Percentiles rank a stretch among this genome's conserved stretches.
Conservation (phyloP, 1,140 invertebrate genomes). For the Cryptotermes secundus region DNA sequence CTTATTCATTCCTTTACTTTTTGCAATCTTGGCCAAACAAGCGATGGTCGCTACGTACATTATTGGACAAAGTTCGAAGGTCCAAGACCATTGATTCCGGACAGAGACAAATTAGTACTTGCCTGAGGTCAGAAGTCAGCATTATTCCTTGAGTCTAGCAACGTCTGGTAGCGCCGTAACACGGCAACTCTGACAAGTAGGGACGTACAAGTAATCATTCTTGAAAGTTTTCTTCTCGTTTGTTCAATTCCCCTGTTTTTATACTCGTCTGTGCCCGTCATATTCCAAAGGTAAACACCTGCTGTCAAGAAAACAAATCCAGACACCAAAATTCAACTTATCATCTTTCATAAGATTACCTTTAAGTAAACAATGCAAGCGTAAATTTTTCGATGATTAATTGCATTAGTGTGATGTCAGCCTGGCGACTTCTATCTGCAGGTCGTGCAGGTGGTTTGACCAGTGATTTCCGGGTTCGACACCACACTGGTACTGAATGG, state of each 20-base stretch:
- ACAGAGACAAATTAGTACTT: conserved; percentile 9
- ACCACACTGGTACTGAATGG: no score
- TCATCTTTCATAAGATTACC: not conserved
- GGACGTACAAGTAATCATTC: not conserved
- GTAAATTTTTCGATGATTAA: not conserved
- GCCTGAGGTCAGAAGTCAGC: not conserved
- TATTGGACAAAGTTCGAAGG: conserved; percentile 3
- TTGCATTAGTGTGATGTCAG: not conserved
- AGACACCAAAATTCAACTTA: not conserved
- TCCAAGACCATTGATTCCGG: not conserved
- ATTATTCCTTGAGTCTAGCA: not conserved
- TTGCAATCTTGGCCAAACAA: not conserved
- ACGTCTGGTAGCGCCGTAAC: not conserved
- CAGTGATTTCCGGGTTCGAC: no score
- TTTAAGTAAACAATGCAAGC: not conserved
- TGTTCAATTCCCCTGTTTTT: not conserved
- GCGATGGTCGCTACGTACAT: not conserved
- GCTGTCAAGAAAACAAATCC: not conserved
- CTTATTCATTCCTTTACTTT: not conserved
- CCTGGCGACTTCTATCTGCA: not conserved
- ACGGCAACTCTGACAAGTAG: not conserved
- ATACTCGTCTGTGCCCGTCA: conserved; percentile 6
- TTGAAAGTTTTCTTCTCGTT: not conserved
- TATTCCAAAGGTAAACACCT: not conserved
- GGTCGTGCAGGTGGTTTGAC: not conserved